phyloP scores from a whole-genome alignment of 2,113 vertebrate species.

The Plecturocebus donacophilus region DNA sequence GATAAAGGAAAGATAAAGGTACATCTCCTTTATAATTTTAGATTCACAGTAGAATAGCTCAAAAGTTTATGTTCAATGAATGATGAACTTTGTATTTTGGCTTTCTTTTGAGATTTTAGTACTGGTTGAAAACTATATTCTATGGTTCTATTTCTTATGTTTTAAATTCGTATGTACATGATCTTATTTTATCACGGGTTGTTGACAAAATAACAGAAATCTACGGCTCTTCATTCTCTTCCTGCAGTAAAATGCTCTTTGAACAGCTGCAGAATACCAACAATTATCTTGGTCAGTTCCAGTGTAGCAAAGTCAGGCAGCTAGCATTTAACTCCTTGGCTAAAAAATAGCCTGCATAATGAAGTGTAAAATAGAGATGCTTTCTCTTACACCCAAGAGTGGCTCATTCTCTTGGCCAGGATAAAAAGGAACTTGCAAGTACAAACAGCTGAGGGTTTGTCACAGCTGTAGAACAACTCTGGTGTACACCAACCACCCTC shows the following conservation, averaged over 20 bases:
- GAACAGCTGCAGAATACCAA: constrained; percentile 42
- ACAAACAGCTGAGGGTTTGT: constrained; percentile 18
- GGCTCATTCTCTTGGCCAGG: not conserved
- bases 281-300: constrained; percentile 47
- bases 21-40: not conserved
- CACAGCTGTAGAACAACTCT: constrained; percentile 33
- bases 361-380: constrained; percentile 32
- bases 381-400: not conserved
- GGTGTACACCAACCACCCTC: not conserved
- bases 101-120: not conserved
- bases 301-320: constrained; percentile 27
- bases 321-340: constrained; percentile 26
- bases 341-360: constrained; percentile 47
- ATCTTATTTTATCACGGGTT: constrained; percentile 7
- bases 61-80: not conserved
- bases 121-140: not conserved
- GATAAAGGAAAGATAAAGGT: not conserved
- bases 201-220: constrained; percentile 51
- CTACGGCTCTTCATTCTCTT: not conserved
- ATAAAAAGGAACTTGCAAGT: constrained; percentile 13
- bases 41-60: not conserved
- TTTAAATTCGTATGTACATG: constrained; percentile 28
- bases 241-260: not conserved
- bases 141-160: not conserved
- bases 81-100: not conserved